phyloP scores from a whole-genome alignment of 2,888 invertebrate genomes.

The Omphaloscelis lunosa region DNA sequence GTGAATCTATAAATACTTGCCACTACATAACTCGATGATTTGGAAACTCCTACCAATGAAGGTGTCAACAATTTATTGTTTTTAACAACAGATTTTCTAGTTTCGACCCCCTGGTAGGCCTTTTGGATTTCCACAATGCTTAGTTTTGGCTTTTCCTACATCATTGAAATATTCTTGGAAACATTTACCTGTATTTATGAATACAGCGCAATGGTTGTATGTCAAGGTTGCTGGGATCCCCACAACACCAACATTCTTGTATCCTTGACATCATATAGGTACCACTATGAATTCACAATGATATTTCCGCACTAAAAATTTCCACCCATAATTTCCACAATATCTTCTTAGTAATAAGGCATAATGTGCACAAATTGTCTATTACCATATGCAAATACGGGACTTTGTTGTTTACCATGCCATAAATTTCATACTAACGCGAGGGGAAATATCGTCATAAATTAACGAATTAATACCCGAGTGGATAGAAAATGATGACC shows the following conservation, averaged over 20 bases:
- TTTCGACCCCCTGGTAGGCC: background rate
- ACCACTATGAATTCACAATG: constrained; percentile 35
- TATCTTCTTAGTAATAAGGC: constrained; percentile 41
- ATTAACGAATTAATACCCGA: constrained; percentile 34
- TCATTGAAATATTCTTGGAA: constrained; percentile 7
- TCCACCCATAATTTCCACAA: constrained; percentile 37
- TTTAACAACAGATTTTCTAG: background rate
- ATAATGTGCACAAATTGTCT: constrained; percentile 53
- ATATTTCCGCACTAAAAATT: constrained; percentile 29
- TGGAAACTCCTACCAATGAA: constrained; percentile 2
- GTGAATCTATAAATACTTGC: background rate
- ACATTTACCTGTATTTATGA: background rate
- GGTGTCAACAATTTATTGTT: background rate
- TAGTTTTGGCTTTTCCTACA: background rate
- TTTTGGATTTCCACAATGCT: background rate
- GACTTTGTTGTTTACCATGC: constrained; percentile 47
- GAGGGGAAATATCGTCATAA: constrained; percentile 34
- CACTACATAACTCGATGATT: constrained; percentile 6
- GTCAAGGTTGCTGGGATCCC: constrained; percentile 55
- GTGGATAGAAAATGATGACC: constrained; percentile 14
- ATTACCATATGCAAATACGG: constrained; percentile 58
- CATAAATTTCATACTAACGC: constrained; percentile 35
- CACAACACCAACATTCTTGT: constrained; percentile 3
- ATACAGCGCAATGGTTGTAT: constrained; percentile 22
- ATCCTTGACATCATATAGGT: constrained; percentile 31